Evolutionary conservation across 1,140 invertebrate species (phyloP).

Genomic region (Drosophila grimshawi): DNA sequence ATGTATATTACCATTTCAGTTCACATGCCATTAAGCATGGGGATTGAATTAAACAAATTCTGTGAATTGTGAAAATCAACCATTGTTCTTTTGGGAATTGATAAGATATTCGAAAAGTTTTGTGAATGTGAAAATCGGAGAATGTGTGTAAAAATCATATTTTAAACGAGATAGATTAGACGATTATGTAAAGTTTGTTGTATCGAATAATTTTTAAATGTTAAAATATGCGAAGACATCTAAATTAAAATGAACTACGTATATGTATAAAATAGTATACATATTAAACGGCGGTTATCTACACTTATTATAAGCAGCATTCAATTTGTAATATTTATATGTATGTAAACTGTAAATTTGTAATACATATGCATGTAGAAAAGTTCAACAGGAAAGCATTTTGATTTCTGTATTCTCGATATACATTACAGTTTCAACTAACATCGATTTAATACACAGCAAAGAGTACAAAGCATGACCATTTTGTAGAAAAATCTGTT

Average conservation of each 20-base stretch:
- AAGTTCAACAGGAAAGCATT: slow-evolving; percentile 1
- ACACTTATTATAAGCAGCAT: neutral
- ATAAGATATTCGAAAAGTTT: slow-evolving; percentile 1
- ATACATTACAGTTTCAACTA: neutral
- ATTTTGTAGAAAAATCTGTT: slow-evolving; percentile 8
- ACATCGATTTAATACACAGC: neutral
- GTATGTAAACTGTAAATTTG: neutral
- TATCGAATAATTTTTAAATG: neutral
- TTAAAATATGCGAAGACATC: neutral
- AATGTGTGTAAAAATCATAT: slow-evolving; percentile 1
- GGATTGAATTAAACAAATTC: neutral
- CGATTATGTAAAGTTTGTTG: neutral
- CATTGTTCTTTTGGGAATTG: too few relatives aligned
- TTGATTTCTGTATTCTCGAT: neutral
- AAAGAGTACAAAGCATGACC: neutral
- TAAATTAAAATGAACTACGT: neutral
- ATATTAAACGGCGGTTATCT: neutral
- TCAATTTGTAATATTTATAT: slow-evolving; percentile 1
- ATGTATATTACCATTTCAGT: neutral
- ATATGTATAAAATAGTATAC: neutral
- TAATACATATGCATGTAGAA: neutral
- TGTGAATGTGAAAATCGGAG: neutral
- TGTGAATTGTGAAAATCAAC: neutral
- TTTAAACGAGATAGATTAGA: neutral
- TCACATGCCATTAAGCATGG: neutral